Conservation (phyloP, 2,797 vertebrate species). For the Clangula hyemalis region DNA sequence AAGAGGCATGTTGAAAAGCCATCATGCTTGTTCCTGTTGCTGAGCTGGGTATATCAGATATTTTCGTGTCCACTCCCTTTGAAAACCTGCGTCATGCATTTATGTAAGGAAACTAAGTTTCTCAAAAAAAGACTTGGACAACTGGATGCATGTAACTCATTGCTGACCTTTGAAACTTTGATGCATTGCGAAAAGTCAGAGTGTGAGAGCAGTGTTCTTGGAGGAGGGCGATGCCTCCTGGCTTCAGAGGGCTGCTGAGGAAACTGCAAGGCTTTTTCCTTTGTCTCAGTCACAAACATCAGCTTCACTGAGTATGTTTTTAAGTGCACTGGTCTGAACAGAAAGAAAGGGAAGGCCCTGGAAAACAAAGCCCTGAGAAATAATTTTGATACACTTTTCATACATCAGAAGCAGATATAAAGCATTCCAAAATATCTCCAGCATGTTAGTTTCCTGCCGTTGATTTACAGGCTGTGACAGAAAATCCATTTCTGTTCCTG, state of each 20-base stretch:
- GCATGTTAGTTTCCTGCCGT: slow-evolving; percentile 68
- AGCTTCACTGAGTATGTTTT: not conserved
- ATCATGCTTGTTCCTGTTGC: not conserved
- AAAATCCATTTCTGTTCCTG: slow-evolving; percentile 81
- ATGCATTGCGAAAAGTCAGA: not conserved
- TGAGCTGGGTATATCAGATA: not conserved
- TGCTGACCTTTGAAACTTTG: not conserved
- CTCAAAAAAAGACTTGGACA: not conserved
- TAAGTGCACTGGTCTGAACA: not conserved
- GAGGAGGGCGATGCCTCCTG: not conserved
- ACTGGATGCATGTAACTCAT: rapidly evolving
- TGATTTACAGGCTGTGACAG: slow-evolving; percentile 78
- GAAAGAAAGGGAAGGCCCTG: not conserved
- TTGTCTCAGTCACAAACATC: not conserved
- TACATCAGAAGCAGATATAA: slow-evolving; percentile 59
- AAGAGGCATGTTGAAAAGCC: not conserved
- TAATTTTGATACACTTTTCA: slow-evolving; percentile 48
- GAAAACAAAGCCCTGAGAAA: slow-evolving; percentile 23
- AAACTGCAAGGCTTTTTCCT: not conserved
- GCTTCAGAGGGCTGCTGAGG: not conserved
- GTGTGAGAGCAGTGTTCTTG: not conserved
- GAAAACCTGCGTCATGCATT: not conserved
- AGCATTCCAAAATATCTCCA: slow-evolving; percentile 66
- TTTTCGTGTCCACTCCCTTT: not conserved
- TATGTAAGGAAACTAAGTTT: not conserved